phyloP scores from a whole-genome alignment of 2,113 vertebrate genomes.

The Macroglossus sobrinus region DNA sequence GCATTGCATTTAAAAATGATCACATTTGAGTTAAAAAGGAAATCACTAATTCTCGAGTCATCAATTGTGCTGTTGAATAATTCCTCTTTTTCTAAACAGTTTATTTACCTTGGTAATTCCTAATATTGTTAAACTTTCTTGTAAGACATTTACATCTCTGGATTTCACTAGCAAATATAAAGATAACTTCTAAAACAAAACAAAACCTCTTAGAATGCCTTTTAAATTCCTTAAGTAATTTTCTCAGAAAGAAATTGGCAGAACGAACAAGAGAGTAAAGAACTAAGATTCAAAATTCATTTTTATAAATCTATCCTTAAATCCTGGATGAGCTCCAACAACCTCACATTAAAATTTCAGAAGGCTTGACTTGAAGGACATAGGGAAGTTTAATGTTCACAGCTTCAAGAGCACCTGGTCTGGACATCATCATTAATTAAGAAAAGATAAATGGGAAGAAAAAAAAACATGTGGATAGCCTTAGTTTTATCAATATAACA shows the following conservation, averaged over 20 bases:
- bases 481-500: background rate
- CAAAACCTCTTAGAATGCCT: background rate
- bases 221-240: conserved; percentile 55
- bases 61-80: background rate
- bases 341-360: conserved; percentile 63
- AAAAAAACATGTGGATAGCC: background rate
- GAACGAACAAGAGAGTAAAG: conserved; percentile 32
- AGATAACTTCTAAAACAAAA: background rate
- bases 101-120: background rate
- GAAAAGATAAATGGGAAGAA: conserved; percentile 8
- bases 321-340: conserved; percentile 48
- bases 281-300: conserved; percentile 53
- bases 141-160: background rate
- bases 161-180: conserved; percentile 22
- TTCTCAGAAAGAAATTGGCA: conserved; percentile 64
- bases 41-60: conserved; percentile 18
- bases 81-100: conserved; percentile 25
- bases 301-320: conserved; percentile 61
- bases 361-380: conserved; percentile 50
- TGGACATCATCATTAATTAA: conserved; percentile 53
- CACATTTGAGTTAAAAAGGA: conserved; percentile 28
- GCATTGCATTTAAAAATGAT: background rate
- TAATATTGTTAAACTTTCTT: background rate
- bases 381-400: conserved; percentile 22
- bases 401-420: conserved; percentile 12